Evolutionary conservation across 2,113 vertebrate genomes (phyloP), one percentile per base, ranked within the genome.

Genomic region (Taxidea taxus): DNA sequence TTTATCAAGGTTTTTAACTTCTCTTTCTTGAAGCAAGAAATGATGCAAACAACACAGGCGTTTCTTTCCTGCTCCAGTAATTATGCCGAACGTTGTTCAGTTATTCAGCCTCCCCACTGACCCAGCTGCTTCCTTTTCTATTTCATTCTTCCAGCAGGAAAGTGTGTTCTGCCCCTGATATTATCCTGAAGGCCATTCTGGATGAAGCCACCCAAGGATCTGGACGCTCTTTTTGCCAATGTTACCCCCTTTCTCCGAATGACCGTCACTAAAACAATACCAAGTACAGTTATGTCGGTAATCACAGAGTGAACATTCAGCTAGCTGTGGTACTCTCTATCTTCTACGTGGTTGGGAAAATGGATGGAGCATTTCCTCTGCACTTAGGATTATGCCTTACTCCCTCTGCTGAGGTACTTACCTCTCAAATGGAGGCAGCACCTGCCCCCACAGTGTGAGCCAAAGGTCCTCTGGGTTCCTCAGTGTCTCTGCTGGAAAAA

Each of bases 11-110:
- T 34, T 94, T 92, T 95, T 81, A 88, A 42, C 15, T 80, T 97
- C 37, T 88, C 60, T 97, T 97, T n/a, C 96, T 97, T 93, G 47
- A 95, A 74, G 49, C 60, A 93, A 97, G 34, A 97, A 97, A 95
- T 54, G 42, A 37, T 74, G 37, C 44, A 86, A 96, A 92, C 39
- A 64, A 37, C 86, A 88, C 80, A 95, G 49, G 58, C 39, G 3
- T 81, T 78, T 91, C 72, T 87, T 94, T 93, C 64, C 42, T 97
- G 74, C 60, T 51, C 37, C 89, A 95, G 27, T 95, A 85, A 87
- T 70, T 97, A 83, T 56, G n/a, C 44, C 85, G 72, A 68, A 82
- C 92, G 44, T 23, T 64, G 4, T 91, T 94, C 34, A 25, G 47
- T 96, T 87, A 84, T 78, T 95, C 51, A 92, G 47, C 31, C 84